Evolutionary conservation across 2,797 vertebrate species (phyloP), one percentile per base, ranked within the genome.

Genomic region (Phataginus tricuspis): DNA sequence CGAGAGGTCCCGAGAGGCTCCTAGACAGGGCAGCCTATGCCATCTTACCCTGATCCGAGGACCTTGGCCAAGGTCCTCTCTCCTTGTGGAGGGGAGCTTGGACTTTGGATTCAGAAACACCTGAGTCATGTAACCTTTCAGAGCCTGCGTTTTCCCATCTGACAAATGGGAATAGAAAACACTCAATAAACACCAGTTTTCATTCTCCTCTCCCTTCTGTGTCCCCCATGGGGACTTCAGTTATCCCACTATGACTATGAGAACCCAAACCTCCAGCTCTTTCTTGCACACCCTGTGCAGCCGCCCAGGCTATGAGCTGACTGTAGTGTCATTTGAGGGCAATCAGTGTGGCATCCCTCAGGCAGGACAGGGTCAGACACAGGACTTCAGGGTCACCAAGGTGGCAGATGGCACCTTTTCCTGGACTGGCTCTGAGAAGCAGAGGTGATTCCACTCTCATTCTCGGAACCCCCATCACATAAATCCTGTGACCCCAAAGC

Each of bases 341-440:
- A 18, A 39, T 59, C 39, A 42, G 19, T 23, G 29, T 31, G 66
- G 59, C 42, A 34, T 8, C 42, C 15, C 69, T 51, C n/a, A 39
- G 77, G 34, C 69, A 86, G 34, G 68, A 55, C 18, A 69, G 39
- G 55, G 42, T 55, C 64, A n/a, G 63, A 57, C 5, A 13, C 8
- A 31, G 88, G 68, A 39, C 34, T 25, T 10, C n/a, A 68, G 53
- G 55, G 57, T 53, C 51, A 23, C 10, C 19, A 45, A 21, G 2
- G 66, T 9, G 18, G 14, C 68, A 27, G 39, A 80, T 4, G 29
- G 18, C 37, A 29, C 39, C 29, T 45, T 74, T 66, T 69, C 45
- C 75, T 68, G 64, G 68, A 16, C 16, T 71, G 90, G 42, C 55
- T 93, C 61, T 95, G 71, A 88, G 88, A 90, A 72, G 61, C 42